Conservation (phyloP, 2,888 invertebrate genomes). For the Sisyra terminalis region DNA sequence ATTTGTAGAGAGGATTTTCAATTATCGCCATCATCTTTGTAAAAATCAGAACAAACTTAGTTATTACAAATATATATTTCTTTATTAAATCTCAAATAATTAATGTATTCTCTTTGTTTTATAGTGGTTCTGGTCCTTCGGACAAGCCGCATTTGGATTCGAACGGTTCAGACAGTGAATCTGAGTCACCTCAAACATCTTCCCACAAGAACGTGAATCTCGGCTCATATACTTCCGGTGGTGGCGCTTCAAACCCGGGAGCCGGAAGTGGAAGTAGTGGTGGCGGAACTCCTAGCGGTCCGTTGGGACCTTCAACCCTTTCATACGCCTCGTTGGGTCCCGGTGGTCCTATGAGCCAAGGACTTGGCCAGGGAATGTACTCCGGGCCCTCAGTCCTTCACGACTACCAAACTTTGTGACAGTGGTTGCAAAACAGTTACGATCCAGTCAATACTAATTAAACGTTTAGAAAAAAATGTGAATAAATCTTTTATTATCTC, state of each 20-base stretch:
- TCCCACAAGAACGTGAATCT: constrained; percentile 18
- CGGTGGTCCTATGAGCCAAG: constrained; percentile 14
- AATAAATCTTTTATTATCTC: not conserved
- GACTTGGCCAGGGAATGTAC: constrained; percentile 24
- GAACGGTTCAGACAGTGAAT: constrained; percentile 27
- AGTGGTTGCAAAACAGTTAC: constrained; percentile 20
- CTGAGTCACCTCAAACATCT: constrained; percentile 15
- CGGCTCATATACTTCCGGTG: constrained; percentile 13
- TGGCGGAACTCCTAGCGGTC: constrained; percentile 11
- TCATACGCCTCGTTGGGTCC: constrained; percentile 14
- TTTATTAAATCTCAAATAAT: not conserved
- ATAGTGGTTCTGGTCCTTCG: constrained; percentile 23
- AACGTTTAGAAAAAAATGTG: not conserved
- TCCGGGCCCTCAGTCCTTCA: constrained; percentile 23
- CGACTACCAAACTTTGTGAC: constrained; percentile 31
- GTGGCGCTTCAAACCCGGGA: not conserved
- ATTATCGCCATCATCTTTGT: too few species aligned
- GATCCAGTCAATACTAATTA: constrained; percentile 1
- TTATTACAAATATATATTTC: too few species aligned
- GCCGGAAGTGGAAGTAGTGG: constrained; percentile 15
- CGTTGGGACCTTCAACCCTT: too few species aligned
- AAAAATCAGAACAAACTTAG: too few species aligned
- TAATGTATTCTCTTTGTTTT: constrained; percentile 12
- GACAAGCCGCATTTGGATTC: constrained; percentile 28
- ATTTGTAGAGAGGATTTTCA: too few species aligned